Evolutionary conservation across 2,888 invertebrate genomes (phyloP).

Genomic region (Latheticus oryzae): DNA sequence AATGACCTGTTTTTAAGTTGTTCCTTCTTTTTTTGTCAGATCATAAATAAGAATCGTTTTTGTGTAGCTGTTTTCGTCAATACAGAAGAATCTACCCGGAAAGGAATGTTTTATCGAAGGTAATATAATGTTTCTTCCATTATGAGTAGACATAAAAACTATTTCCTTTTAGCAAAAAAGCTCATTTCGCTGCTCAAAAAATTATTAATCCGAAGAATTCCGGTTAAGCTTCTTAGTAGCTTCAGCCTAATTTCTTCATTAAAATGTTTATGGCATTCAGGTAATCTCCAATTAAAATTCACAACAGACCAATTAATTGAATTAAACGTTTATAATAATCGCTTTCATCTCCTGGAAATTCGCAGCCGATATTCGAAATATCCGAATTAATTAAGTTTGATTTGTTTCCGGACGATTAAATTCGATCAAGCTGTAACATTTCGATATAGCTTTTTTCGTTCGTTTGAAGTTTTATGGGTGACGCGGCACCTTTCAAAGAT

Average conservation of each 20-base stretch:
- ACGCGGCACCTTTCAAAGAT: slow-evolving; percentile 46
- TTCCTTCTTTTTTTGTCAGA: neutral
- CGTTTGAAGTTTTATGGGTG: slow-evolving; percentile 33
- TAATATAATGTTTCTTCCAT: slow-evolving; percentile 22
- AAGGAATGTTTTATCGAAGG: slow-evolving; percentile 14
- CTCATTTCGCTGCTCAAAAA: no score
- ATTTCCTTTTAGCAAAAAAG: no score
- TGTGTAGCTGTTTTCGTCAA: slow-evolving; percentile 17
- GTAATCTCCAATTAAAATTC: slow-evolving; percentile 42
- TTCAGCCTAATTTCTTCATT: slow-evolving; percentile 33
- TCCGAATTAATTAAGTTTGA: slow-evolving; percentile 31
- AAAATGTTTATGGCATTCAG: slow-evolving; percentile 34
- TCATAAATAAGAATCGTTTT: slow-evolving; percentile 12
- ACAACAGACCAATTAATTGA: slow-evolving; percentile 39
- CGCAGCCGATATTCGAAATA: neutral
- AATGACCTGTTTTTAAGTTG: slow-evolving; percentile 9
- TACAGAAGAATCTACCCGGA: slow-evolving; percentile 10
- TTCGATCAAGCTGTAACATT: slow-evolving; percentile 26
- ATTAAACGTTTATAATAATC: slow-evolving; percentile 38
- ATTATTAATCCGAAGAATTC: no score
- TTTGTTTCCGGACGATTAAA: slow-evolving; percentile 17
- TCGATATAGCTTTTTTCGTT: slow-evolving; percentile 19
- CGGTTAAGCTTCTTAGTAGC: no score
- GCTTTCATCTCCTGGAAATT: slow-evolving; percentile 29
- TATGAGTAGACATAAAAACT: slow-evolving; percentile 12